Evolutionary conservation across 2,113 vertebrate species (phyloP).

Genomic region (Cephalopterus ornatus): DNA sequence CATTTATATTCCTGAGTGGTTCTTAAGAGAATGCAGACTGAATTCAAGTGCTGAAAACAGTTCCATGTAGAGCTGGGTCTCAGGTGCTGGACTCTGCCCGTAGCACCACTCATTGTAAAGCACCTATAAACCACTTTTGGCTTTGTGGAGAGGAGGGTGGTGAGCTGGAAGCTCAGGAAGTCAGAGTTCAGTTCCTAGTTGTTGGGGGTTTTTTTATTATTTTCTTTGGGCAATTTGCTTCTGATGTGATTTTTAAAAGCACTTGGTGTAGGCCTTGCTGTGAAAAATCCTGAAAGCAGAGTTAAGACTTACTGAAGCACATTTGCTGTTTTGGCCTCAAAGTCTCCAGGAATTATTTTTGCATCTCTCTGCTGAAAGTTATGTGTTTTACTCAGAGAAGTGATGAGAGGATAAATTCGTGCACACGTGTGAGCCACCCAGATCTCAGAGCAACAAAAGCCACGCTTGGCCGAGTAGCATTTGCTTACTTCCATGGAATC

Average conservation of each 20-base stretch:
- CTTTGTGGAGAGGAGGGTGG: background rate
- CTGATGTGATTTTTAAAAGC: background rate
- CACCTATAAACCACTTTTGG: background rate
- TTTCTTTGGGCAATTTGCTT: background rate
- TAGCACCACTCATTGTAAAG: background rate
- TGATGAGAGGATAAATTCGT: background rate
- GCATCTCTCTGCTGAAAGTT: background rate
- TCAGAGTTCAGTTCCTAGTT: background rate
- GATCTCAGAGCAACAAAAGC: background rate
- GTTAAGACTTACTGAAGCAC: background rate
- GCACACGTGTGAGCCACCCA: accelerated
- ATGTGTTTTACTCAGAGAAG: background rate
- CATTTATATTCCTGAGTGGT: background rate
- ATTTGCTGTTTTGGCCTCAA: background rate
- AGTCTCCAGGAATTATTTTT: background rate
- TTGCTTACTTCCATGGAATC: background rate
- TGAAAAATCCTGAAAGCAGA: background rate
- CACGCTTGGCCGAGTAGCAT: background rate
- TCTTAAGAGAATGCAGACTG: background rate
- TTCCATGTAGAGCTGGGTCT: background rate
- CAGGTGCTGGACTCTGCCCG: background rate
- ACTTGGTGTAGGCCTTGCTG: background rate
- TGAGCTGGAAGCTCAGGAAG: background rate
- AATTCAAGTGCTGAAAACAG: background rate
- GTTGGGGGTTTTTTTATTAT: background rate